phyloP scores from a whole-genome alignment of 2,113 vertebrate species.

The Egretta garzetta region DNA sequence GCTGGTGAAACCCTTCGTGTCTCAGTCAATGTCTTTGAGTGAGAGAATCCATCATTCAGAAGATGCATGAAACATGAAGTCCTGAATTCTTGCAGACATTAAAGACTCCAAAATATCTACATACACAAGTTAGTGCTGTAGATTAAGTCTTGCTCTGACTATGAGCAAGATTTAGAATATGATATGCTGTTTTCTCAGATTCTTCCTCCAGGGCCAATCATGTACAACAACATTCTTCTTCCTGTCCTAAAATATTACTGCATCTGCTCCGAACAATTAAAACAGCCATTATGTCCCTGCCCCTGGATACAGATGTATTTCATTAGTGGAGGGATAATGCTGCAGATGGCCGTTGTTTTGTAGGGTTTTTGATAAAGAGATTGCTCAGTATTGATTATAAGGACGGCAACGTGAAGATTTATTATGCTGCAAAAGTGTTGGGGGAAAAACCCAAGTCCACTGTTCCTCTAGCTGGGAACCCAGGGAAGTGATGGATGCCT shows the following conservation, averaged over 20 bases:
- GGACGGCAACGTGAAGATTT: neutral
- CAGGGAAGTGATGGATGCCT: neutral
- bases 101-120: neutral
- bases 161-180: neutral
- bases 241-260: neutral
- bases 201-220: neutral
- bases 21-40: neutral
- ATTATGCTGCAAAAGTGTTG: neutral
- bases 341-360: neutral
- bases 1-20: neutral
- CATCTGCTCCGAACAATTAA: conserved; percentile 2
- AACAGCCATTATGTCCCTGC: neutral
- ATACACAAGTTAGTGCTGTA: neutral
- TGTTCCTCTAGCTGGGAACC: neutral
- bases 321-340: neutral
- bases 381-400: neutral
- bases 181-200: neutral
- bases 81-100: neutral
- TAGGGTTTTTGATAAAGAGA: neutral
- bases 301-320: neutral
- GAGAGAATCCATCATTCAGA: neutral
- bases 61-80: neutral
- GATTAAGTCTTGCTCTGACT: neutral
- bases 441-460: neutral
- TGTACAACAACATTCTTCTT: neutral